Percentiles rank a stretch among this genome's conserved stretches.
phyloP scores from a whole-genome alignment of 2,797 vertebrate species.

The Neolamprologus multifasciatus region DNA sequence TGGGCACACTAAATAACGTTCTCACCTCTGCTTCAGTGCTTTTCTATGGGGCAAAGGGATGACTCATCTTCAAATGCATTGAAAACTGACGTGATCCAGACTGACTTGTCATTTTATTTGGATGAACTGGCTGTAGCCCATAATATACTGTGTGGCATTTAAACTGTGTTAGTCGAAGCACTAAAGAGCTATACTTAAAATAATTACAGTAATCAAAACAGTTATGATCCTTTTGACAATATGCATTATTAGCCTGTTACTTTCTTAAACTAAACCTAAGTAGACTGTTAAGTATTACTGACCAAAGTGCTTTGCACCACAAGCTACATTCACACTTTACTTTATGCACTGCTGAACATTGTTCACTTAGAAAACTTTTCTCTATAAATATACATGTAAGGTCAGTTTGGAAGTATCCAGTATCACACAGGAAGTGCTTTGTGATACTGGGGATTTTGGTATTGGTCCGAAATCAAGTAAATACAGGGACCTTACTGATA shows the following conservation, averaged over 20 bases:
- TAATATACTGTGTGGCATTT: not conserved
- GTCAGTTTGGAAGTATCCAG: not conserved
- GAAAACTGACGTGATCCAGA: not conserved
- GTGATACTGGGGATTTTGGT: not conserved
- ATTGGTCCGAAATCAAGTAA: not conserved
- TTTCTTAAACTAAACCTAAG: not conserved
- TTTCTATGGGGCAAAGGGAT: not conserved
- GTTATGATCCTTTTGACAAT: not conserved
- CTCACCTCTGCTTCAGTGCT: not conserved
- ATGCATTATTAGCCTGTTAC: not conserved
- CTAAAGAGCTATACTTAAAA: not conserved
- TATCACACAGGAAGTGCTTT: not conserved
- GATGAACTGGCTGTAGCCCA: not conserved
- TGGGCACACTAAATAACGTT: not conserved
- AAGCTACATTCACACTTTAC: not conserved
- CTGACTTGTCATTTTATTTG: not conserved
- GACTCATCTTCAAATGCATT: not conserved
- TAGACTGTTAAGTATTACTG: not conserved
- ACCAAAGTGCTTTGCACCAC: not conserved
- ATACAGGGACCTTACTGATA: not conserved
- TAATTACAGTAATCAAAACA: not conserved
- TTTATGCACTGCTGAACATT: not conserved
- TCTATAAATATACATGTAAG: not conserved
- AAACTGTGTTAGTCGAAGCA: not conserved
- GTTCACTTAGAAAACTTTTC: not conserved